Base-by-base conservation (phyloP, 92 coral and sea anemone species). In the Bergia puertoricense region DNA sequence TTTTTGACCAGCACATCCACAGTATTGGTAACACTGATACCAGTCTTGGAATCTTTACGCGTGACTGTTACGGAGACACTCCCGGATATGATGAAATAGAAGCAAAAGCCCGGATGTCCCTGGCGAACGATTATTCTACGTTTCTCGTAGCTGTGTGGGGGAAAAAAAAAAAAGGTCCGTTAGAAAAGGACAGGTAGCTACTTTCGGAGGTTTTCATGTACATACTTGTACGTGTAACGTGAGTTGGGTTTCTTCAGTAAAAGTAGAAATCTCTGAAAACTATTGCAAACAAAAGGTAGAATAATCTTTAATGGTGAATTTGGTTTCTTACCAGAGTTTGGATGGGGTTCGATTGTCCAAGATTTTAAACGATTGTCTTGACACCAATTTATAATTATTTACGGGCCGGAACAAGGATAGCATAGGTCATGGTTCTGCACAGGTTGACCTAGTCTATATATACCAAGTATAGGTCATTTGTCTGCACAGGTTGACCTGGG, bases 31-130 rank as follows among this genome's bases (percentile, higher is more conserved):
- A 93, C 94, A 78, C 89, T 68, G 0, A 93, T 67, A 11, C 96
- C 96, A 1, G 94, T 95, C 91, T 93, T 95, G 66, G 88, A 85
- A 62, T 95, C 96, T 57, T 85, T 82, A 13, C 96, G 93, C 36
- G 93, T 95, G 41, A 95, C 95, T 1, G 96, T 95, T 82, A 95
- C 98, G 84, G 98, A 95, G 89, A 95, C 98, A 82, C 94, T 91
- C 88, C 98, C 98, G 69, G 98, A 95, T 65, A 95, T 92, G 40
- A 95, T 93, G 65, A 95, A 93, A 86, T 93, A 95, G 77, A 95
- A 95, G 68, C 96, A 95, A 45, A 91, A 89, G 16, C 98, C 98
- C 85, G 98, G 96, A 72, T 95, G 96, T 43, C 98, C 96, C 77
- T 95, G 96, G 4, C 98, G 93, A 20, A 95, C 91, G 74, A 95